A percentile compares a stretch with the other conserved stretches of the same genome.
Conservation (phyloP, 2,888 invertebrate species). For the Baccha elongata region DNA sequence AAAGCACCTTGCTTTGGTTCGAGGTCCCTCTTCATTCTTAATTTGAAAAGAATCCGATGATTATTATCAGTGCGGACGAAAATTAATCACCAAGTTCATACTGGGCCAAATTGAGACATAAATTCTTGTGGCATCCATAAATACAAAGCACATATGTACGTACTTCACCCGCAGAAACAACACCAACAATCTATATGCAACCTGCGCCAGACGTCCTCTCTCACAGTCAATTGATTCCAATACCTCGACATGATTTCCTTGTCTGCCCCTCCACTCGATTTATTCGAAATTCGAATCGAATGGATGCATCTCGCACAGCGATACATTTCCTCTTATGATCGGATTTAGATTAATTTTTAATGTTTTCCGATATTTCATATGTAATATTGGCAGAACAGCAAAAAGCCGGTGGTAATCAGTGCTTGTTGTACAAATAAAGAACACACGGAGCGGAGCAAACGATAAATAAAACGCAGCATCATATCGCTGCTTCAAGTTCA, state of each 20-base stretch:
- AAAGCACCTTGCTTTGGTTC: constrained; percentile 35
- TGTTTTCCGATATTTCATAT: constrained; percentile 73
- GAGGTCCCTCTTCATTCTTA: constrained; percentile 13
- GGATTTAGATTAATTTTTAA: constrained; percentile 75
- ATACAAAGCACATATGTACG: constrained; percentile 51
- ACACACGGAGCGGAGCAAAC: constrained; percentile 64
- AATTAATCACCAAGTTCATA: constrained; percentile 75
- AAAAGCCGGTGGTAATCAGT: constrained; percentile 73
- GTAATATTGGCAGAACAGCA: constrained; percentile 69
- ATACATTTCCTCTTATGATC: constrained; percentile 73
- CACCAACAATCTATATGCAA: constrained; percentile 34
- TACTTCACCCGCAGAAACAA: constrained; percentile 9
- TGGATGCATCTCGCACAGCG: constrained; percentile 66
- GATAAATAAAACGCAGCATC: constrained; percentile 72
- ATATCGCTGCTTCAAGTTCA: constrained; percentile 57
- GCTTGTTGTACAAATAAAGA: constrained; percentile 75
- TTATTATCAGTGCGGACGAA: constrained; percentile 70
- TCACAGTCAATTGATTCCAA: constrained; percentile 46
- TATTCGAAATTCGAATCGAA: constrained; percentile 45
- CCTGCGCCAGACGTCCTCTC: constrained; percentile 33
- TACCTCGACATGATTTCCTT: constrained; percentile 2
- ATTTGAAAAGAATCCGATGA: constrained; percentile 72
- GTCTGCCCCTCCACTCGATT: constrained; percentile 10
- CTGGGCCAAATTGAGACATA: constrained; percentile 81
- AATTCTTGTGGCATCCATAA: constrained; percentile 77